Evolutionary conservation across 2,113 vertebrate genomes (phyloP).

Genomic region (Symphodus melops): DNA sequence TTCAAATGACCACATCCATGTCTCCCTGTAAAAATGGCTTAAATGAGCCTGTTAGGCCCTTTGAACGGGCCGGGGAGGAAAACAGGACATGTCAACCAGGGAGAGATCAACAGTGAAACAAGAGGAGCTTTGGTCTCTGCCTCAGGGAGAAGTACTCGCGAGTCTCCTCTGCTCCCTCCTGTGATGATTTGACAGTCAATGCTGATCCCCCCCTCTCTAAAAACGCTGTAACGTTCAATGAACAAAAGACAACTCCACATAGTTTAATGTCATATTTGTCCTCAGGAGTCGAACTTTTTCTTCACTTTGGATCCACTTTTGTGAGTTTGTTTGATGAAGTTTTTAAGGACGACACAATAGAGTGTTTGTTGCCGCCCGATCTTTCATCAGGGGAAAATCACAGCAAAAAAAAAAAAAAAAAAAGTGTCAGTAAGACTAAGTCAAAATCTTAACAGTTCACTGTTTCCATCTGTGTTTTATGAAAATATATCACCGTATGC

Average conservation of each 20-base stretch:
- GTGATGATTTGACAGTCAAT: slow-evolving; percentile 77
- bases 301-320: slow-evolving; percentile 31
- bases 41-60: slow-evolving; percentile 81
- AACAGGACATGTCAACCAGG: slow-evolving; percentile 81
- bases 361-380: slow-evolving; percentile 37
- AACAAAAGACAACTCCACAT: slow-evolving; percentile 68
- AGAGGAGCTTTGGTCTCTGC: slow-evolving; percentile 78
- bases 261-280: slow-evolving; percentile 65
- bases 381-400: slow-evolving; percentile 40
- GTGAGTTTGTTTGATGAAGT: slow-evolving; percentile 16
- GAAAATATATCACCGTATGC: slow-evolving; percentile 42
- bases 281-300: slow-evolving; percentile 52
- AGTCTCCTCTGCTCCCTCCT: slow-evolving; percentile 64
- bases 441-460: slow-evolving; percentile 58
- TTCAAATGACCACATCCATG: slow-evolving; percentile 75
- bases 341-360: slow-evolving; percentile 1
- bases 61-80: slow-evolving; percentile 69
- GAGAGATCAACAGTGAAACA: slow-evolving; percentile 80
- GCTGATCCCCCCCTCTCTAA: slow-evolving; percentile 43
- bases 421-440: slow-evolving; percentile 60
- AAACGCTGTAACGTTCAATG: slow-evolving; percentile 61
- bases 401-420: neutral
- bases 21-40: slow-evolving; percentile 73
- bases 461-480: slow-evolving; percentile 68
- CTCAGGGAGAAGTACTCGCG: slow-evolving; percentile 74